Evolutionary conservation across 2,797 vertebrate genomes (phyloP).

Genomic region (Galago senegalensis): DNA sequence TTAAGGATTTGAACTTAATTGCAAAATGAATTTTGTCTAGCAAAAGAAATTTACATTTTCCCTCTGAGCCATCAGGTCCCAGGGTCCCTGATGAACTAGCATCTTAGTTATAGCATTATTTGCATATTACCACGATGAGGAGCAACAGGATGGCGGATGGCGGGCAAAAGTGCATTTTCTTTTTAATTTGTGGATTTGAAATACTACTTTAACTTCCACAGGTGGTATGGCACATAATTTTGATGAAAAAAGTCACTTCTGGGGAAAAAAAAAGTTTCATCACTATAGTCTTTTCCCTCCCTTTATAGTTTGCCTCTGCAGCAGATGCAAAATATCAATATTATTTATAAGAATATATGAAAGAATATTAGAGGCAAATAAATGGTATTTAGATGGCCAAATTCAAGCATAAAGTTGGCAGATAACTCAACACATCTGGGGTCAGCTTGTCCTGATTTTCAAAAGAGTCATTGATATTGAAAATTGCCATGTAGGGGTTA

Average conservation of each 20-base stretch:
- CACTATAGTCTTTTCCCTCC: background rate
- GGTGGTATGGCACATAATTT: background rate
- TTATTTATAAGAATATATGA: conserved; percentile 25
- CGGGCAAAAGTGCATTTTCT: background rate
- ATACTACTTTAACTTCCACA: conserved; percentile 23
- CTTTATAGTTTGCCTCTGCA: conserved; percentile 4
- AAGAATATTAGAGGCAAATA: background rate
- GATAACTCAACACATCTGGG: background rate
- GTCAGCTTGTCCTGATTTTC: conserved; percentile 28
- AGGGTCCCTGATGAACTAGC: background rate
- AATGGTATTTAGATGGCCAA: background rate
- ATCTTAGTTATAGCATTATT: background rate
- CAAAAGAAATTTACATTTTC: background rate
- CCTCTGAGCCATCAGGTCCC: background rate
- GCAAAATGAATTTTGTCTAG: conserved; percentile 30
- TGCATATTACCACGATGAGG: background rate
- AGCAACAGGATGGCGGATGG: background rate
- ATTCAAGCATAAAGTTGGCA: conserved; percentile 36
- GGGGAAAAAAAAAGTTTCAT: conserved; percentile 40
- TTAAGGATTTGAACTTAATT: conserved; percentile 36
- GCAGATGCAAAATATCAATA: background rate
- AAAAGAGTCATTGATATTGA: background rate
- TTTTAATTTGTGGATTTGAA: conserved; percentile 35
- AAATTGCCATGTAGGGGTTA: background rate
- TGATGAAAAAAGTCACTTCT: background rate